These are phyloP conservation scores for Magallana ariakensis DNA, from an alignment of 1,140 invertebrate genomes.

Conservation along the genomic window DNA sequence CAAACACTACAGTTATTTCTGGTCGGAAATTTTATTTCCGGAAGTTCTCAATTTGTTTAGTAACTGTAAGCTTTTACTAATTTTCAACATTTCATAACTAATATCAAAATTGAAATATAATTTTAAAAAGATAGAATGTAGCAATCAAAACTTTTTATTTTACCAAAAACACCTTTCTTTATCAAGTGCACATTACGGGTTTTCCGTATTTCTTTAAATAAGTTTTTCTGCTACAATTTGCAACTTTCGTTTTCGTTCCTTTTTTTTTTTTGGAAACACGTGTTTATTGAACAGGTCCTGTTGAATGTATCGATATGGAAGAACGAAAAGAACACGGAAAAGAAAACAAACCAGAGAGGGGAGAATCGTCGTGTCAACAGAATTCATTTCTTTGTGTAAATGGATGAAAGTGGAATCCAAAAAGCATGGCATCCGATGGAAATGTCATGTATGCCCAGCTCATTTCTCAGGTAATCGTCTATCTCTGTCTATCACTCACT, in stretches of 20 bases:
- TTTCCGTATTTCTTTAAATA: background rate
- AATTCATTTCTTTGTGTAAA: background rate
- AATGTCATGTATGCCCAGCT: background rate
- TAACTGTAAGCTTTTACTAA: too few relatives aligned
- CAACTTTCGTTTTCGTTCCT: background rate
- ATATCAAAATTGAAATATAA: too few relatives aligned
- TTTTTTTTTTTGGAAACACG: too few relatives aligned
- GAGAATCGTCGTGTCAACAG: background rate
- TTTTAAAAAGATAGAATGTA: too few relatives aligned
- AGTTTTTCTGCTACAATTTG: background rate
- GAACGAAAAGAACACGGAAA: slow-evolving; percentile 25
- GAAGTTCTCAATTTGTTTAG: too few relatives aligned
- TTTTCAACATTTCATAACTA: too few relatives aligned
- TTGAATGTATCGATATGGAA: background rate
- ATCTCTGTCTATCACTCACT: too few relatives aligned
- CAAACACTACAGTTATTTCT: too few relatives aligned
- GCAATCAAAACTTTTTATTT: too few relatives aligned
- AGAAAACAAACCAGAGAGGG: background rate
- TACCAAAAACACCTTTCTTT: too few relatives aligned
- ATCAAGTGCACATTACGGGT: background rate
- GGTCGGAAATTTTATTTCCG: too few relatives aligned
- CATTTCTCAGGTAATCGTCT: background rate
- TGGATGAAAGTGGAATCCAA: background rate
- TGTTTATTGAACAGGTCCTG: background rate
- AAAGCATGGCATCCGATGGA: slow-evolving; percentile 21